phyloP scores from a whole-genome alignment of 1,140 invertebrate species.

The Drosophila lacertosa region DNA sequence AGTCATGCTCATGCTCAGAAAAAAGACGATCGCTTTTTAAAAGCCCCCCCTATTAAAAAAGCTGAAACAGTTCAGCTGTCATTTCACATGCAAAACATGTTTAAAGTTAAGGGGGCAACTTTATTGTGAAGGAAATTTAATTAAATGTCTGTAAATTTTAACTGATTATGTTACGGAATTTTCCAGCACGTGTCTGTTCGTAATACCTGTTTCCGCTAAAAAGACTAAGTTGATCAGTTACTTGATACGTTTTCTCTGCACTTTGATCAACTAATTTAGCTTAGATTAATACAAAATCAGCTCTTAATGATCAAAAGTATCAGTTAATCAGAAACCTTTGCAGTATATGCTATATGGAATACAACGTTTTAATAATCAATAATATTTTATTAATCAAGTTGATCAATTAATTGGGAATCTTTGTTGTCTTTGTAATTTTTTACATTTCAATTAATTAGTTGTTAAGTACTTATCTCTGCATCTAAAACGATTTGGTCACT shows the following conservation, averaged over 20 bases:
- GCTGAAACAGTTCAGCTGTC: conserved; percentile 1
- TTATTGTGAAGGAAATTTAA: conserved; percentile 15
- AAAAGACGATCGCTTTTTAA: not conserved
- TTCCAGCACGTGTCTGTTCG: not conserved
- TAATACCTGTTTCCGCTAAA: not conserved
- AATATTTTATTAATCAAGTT: too few relatives aligned
- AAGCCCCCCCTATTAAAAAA: not conserved
- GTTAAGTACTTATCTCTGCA: too few relatives aligned
- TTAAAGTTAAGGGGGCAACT: not conserved
- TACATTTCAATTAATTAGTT: too few relatives aligned
- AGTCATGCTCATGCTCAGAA: conserved; percentile 13
- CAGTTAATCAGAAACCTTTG: too few relatives aligned
- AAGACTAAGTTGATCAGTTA: too few relatives aligned
- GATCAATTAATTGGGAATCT: too few relatives aligned
- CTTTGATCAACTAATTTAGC: not conserved
- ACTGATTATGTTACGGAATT: conserved; percentile 5
- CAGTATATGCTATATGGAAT: too few relatives aligned
- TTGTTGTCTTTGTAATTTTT: too few relatives aligned
- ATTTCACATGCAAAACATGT: conserved; percentile 40
- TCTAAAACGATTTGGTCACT: not conserved
- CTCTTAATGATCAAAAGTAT: too few relatives aligned
- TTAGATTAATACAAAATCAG: too few relatives aligned
- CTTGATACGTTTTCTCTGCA: not conserved
- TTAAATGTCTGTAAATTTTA: conserved; percentile 22
- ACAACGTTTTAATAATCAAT: too few relatives aligned